Evolutionary conservation across 2,113 vertebrate genomes (phyloP).

Genomic region (Etheostoma spectabile): DNA sequence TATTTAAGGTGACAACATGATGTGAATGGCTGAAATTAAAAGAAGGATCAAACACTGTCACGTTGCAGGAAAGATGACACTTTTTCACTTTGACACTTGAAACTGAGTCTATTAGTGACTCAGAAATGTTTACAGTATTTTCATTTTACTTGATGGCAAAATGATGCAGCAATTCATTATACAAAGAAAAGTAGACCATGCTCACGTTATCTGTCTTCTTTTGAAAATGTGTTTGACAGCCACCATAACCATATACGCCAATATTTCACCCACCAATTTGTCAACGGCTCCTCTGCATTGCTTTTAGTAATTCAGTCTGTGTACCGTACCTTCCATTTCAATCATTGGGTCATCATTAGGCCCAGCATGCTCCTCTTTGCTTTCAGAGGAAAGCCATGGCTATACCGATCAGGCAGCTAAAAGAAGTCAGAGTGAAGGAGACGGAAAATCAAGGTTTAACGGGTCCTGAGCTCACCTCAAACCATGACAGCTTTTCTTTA

Average conservation of each 20-base stretch:
- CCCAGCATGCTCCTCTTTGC: slow-evolving; percentile 19
- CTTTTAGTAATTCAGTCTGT: slow-evolving; percentile 42
- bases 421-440: slow-evolving; percentile 38
- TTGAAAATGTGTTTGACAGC: slow-evolving; percentile 8
- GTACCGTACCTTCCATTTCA: slow-evolving; percentile 46
- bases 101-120: slow-evolving; percentile 24
- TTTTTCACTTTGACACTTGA: slow-evolving; percentile 4
- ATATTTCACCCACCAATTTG: slow-evolving; percentile 45
- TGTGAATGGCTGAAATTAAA: background rate
- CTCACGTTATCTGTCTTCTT: slow-evolving; percentile 20
- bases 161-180: slow-evolving; percentile 64
- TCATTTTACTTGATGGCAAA: slow-evolving; percentile 35
- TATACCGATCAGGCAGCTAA: slow-evolving; percentile 29
- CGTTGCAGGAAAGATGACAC: background rate
- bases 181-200: background rate
- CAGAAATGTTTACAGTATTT: slow-evolving; percentile 29
- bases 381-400: slow-evolving; percentile 29
- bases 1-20: background rate
- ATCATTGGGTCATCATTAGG: slow-evolving; percentile 33
- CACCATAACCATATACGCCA: slow-evolving; percentile 52
- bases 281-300: slow-evolving; percentile 17
- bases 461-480: slow-evolving; percentile 37
- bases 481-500: slow-evolving; percentile 52
- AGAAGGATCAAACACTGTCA: background rate
- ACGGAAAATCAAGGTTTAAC: slow-evolving; percentile 62